Conservation (phyloP, 92 coral and sea anemone genomes). For the Blastomussa wellsi region DNA sequence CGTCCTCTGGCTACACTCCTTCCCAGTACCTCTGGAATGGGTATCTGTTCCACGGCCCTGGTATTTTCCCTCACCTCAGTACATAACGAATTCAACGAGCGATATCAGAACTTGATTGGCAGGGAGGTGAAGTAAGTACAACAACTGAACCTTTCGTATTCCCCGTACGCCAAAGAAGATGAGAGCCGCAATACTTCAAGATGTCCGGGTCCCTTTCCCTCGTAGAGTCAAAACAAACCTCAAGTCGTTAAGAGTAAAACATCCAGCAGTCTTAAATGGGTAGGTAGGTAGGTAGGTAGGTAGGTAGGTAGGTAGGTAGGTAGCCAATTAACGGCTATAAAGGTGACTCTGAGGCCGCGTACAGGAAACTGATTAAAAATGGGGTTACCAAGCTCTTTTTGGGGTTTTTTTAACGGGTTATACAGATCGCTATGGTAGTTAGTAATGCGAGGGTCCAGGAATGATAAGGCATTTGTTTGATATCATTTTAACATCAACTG, state of each 20-base stretch:
- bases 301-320: too few species aligned
- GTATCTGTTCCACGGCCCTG: constrained; percentile 74
- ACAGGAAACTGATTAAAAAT: too few species aligned
- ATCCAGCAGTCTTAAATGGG: too few species aligned
- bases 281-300: too few species aligned
- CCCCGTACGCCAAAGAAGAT: background rate
- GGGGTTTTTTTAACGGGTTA: too few species aligned
- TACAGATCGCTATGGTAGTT: too few species aligned
- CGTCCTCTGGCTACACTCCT: constrained; percentile 72
- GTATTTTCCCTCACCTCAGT: constrained; percentile 60
- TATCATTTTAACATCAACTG: too few species aligned
- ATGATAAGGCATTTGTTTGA: background rate
- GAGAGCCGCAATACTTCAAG: background rate
- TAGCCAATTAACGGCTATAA: too few species aligned
- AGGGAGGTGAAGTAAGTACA: constrained; percentile 64
- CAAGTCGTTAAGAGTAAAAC: background rate
- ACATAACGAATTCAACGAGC: constrained; percentile 75
- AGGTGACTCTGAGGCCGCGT: too few species aligned
- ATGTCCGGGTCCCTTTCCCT: background rate
- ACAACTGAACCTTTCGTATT: background rate
- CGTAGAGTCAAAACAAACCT: background rate
- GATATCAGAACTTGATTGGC: constrained; percentile 49
- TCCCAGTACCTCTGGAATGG: constrained; percentile 76
- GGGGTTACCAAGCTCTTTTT: too few species aligned
- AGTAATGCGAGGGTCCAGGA: too few species aligned